phyloP scores from a whole-genome alignment of 2,888 invertebrate species.

The Yponomeuta cagnagella region DNA sequence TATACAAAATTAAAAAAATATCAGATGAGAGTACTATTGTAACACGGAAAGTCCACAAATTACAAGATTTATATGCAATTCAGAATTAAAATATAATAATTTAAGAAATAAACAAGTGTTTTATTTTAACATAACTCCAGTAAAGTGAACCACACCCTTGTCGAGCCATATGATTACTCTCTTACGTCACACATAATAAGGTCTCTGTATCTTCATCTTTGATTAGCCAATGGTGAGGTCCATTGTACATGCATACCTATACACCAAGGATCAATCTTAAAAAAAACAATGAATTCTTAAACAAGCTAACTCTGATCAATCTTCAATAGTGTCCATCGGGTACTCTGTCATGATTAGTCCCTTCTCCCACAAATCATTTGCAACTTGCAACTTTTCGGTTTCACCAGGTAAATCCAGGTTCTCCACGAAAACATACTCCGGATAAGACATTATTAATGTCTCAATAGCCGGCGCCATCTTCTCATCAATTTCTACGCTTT shows the following conservation, averaged over 20 bases:
- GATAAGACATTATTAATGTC: conserved; percentile 83
- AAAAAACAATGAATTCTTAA: too few species aligned
- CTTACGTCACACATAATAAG: too few species aligned
- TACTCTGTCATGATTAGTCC: conserved; percentile 85
- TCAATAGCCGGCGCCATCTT: conserved; percentile 82
- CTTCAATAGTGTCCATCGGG: conserved; percentile 69
- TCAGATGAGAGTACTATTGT: conserved; percentile 71
- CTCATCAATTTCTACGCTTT: conserved; percentile 81
- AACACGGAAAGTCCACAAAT: conserved; percentile 72
- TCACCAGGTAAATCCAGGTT: conserved; percentile 80
- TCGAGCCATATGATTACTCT: too few species aligned
- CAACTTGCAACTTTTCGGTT: conserved; percentile 78
- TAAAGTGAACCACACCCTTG: neutral
- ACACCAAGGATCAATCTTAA: too few species aligned
- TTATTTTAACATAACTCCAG: neutral
- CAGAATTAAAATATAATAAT: conserved; percentile 71
- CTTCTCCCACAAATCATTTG: conserved; percentile 87
- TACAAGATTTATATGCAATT: conserved; percentile 66
- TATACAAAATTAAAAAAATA: conserved; percentile 58
- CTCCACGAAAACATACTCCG: conserved; percentile 83
- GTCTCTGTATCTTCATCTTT: too few species aligned
- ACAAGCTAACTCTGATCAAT: conserved; percentile 24
- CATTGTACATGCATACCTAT: too few species aligned
- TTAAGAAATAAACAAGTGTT: conserved; percentile 56
- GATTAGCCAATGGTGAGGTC: too few species aligned